These are phyloP conservation scores for Caiman crocodilus DNA, from an alignment of 2,797 vertebrate genomes.

Conservation along the genomic window DNA sequence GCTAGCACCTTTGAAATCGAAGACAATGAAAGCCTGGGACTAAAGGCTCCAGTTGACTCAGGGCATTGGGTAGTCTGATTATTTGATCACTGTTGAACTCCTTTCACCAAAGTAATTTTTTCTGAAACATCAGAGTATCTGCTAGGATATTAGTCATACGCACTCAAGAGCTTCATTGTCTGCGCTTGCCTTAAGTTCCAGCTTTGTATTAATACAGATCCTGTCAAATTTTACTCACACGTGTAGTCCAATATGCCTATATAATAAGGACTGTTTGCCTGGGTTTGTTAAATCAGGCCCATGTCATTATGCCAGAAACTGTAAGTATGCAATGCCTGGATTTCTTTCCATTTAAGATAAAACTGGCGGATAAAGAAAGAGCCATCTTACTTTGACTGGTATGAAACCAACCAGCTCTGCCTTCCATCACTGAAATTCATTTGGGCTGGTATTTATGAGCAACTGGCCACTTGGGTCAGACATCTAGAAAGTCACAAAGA, in stretches of 20 bases:
- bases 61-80: not conserved
- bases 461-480: not conserved
- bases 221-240: not conserved
- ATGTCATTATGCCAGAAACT: not conserved
- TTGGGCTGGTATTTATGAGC: not conserved
- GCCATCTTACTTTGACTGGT: not conserved
- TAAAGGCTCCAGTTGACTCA: not conserved
- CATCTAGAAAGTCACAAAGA: not conserved
- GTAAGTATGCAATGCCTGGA: not conserved
- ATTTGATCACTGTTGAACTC: slow-evolving; percentile 22
- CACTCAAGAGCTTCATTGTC: not conserved
- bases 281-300: not conserved
- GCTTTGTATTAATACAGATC: not conserved
- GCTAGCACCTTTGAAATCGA: not conserved
- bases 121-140: not conserved
- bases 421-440: not conserved
- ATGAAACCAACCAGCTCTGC: not conserved
- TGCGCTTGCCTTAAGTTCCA: not conserved
- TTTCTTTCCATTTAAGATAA: not conserved
- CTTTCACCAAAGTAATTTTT: not conserved
- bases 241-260: not conserved
- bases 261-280: not conserved
- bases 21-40: not conserved
- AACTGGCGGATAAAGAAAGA: not conserved
- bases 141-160: not conserved